These are phyloP conservation scores for Ochlodes sylvanus DNA, from an alignment of 2,888 invertebrate species.

Conservation along the genomic window DNA sequence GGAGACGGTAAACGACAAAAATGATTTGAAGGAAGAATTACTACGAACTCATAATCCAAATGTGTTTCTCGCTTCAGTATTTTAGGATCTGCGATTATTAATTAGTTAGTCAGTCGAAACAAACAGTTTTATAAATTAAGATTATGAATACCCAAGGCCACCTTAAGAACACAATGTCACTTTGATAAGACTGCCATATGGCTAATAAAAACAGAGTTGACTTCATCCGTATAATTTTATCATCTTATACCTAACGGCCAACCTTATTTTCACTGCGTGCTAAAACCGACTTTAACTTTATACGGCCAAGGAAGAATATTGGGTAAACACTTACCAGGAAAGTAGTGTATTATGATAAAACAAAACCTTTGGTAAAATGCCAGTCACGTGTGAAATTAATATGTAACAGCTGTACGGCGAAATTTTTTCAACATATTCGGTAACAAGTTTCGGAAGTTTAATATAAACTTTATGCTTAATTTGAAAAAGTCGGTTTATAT, in stretches of 20 bases:
- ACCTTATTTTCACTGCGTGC: neutral
- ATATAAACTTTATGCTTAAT: neutral
- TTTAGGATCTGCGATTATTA: too few species aligned
- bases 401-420: slow-evolving; percentile 33
- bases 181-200: slow-evolving; percentile 3
- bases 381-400: slow-evolving; percentile 36
- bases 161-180: neutral
- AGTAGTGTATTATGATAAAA: slow-evolving; percentile 24
- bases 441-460: neutral
- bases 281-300: neutral
- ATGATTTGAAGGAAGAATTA: too few species aligned
- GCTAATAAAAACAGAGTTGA: slow-evolving; percentile 27
- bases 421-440: slow-evolving; percentile 18
- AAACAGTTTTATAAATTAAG: too few species aligned
- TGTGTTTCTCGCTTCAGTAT: too few species aligned
- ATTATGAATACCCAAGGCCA: neutral
- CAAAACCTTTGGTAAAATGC: slow-evolving; percentile 27
- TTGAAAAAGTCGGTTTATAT: too few species aligned
- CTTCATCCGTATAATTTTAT: slow-evolving; percentile 20
- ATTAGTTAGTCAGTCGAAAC: too few species aligned
- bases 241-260: slow-evolving; percentile 6
- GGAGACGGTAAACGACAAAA: too few species aligned
- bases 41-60: too few species aligned
- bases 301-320: neutral
- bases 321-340: neutral